Evolutionary conservation across 2,888 invertebrate genomes (phyloP).

Genomic region (Stenchaetothrips biformis): DNA sequence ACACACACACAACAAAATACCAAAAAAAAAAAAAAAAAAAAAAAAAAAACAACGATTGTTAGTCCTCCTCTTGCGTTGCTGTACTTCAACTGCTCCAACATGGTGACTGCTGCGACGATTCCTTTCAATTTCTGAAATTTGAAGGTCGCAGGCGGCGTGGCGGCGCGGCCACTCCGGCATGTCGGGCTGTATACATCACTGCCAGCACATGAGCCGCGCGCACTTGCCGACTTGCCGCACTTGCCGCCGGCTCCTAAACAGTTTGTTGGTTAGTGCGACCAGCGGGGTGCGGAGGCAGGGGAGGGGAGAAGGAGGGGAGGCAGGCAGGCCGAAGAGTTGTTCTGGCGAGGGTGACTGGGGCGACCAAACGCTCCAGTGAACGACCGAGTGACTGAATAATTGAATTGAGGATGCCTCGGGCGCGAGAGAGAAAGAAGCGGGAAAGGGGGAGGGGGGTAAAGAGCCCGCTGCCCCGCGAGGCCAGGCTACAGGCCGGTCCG

Average conservation of each 20-base stretch:
- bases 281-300: neutral
- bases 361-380: constrained; percentile 17
- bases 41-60: too few relatives aligned
- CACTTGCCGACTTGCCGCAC: neutral
- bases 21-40: too few relatives aligned
- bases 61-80: too few relatives aligned
- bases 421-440: neutral
- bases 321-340: neutral
- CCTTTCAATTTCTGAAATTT: too few relatives aligned
- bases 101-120: too few relatives aligned
- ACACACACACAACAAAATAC: too few relatives aligned
- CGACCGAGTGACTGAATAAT: constrained; percentile 20
- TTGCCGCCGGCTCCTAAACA: constrained; percentile 13
- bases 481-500: neutral
- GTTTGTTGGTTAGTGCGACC: constrained; percentile 22
- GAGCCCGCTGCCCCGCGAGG: neutral
- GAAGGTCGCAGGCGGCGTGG: neutral
- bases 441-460: too few relatives aligned
- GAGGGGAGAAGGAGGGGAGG: neutral
- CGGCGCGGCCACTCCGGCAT: neutral
- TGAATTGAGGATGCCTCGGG: constrained; percentile 20
- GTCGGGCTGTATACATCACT: neutral
- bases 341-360: constrained; percentile 3
- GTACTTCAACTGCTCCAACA: too few relatives aligned
- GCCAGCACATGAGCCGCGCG: neutral